These are phyloP conservation scores for Thera britannica DNA, from an alignment of 2,888 invertebrate genomes.

Conservation along the genomic window DNA sequence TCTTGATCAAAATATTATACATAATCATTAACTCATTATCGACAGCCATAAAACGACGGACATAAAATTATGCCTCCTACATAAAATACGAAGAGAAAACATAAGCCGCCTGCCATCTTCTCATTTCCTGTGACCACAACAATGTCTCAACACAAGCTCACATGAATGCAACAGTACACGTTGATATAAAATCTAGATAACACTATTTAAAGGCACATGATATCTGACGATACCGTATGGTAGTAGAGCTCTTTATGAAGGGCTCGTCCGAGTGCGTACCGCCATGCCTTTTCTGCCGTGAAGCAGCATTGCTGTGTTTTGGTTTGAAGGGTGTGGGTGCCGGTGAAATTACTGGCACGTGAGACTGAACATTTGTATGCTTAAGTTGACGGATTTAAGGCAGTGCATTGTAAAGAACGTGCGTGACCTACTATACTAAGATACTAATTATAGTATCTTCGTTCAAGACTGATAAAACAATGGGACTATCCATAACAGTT, in stretches of 20 bases:
- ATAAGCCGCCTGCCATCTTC: background rate
- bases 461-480: constrained; percentile 10
- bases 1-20: background rate
- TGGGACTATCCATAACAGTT: constrained; percentile 10
- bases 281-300: too few relatives aligned
- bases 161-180: background rate
- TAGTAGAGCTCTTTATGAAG: too few relatives aligned
- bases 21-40: background rate
- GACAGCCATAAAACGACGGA: background rate
- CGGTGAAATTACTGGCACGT: too few relatives aligned
- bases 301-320: too few relatives aligned
- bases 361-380: too few relatives aligned
- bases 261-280: too few relatives aligned
- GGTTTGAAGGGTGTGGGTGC: too few relatives aligned
- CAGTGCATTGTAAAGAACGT: too few relatives aligned
- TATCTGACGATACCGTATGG: too few relatives aligned
- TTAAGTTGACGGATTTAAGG: too few relatives aligned
- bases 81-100: background rate
- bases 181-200: constrained; percentile 8
- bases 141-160: background rate
- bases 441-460: too few relatives aligned
- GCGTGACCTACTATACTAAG: too few relatives aligned
- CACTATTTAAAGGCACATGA: constrained; percentile 3
- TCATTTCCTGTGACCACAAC: background rate
- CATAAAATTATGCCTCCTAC: constrained; percentile 2